A percentile compares a stretch with the other conserved stretches of the same genome.
Conservation (phyloP, 2,113 vertebrate genomes). For the Calyptommatus sinebrachiatus region DNA sequence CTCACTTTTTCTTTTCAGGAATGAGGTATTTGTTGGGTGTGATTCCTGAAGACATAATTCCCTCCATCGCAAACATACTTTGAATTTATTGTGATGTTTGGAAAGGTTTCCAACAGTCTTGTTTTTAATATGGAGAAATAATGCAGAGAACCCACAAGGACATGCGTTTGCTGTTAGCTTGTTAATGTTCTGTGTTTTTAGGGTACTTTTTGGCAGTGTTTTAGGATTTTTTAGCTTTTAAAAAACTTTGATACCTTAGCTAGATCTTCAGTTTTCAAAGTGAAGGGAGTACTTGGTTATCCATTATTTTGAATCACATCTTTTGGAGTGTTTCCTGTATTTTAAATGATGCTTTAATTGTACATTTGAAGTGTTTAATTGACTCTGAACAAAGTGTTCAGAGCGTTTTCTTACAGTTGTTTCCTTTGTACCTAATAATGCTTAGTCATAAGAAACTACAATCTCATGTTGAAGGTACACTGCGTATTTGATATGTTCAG, state of each 20-base stretch:
- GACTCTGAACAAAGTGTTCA: neutral
- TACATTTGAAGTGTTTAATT: neutral
- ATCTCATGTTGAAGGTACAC: neutral
- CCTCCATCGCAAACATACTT: no score
- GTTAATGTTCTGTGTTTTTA: neutral
- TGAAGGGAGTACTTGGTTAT: slow-evolving; percentile 16
- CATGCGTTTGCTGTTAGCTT: neutral
- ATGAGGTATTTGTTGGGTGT: no score
- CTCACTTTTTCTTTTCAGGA: neutral
- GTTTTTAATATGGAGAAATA: neutral
- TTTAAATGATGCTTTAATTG: slow-evolving; percentile 20
- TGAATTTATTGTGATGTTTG: neutral
- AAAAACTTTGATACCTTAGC: neutral
- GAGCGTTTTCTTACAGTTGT: neutral
- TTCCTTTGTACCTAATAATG: neutral
- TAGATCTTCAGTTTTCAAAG: neutral
- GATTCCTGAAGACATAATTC: no score
- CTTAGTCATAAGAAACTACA: neutral
- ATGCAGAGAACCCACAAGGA: neutral
- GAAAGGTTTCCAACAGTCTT: neutral
- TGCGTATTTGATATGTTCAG: neutral
- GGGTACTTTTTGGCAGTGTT: neutral
- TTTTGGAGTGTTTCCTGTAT: neutral
- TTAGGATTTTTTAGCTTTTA: neutral
- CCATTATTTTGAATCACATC: neutral